phyloP scores from a whole-genome alignment of 2,113 vertebrate species.

The Ophthalmotilapia sp. region DNA sequence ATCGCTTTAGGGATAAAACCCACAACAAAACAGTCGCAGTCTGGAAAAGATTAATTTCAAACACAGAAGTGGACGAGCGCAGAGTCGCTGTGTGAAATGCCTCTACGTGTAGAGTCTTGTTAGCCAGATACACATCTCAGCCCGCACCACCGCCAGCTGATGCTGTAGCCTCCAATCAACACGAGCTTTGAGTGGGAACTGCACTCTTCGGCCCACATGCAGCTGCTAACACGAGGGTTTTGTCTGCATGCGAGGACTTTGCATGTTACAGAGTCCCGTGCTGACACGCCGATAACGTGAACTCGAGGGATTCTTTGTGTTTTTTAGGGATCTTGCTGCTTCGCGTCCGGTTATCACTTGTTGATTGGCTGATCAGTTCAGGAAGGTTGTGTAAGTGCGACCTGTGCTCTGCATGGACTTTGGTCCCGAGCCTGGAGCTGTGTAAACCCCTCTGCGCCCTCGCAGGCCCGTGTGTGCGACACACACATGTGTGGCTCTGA shows the following conservation, averaged over 20 bases:
- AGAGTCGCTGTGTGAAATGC: constrained; percentile 35
- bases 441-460: neutral
- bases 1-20: neutral
- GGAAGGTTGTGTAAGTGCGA: constrained; percentile 23
- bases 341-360: neutral
- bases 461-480: neutral
- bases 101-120: constrained; percentile 68
- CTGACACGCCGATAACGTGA: neutral
- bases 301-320: neutral
- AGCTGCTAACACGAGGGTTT: neutral
- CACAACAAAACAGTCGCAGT: neutral
- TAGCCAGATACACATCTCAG: constrained; percentile 33
- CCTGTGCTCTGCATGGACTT: constrained; percentile 25
- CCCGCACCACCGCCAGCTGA: neutral
- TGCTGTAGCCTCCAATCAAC: constrained; percentile 2
- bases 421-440: neutral
- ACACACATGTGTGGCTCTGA: constrained; percentile 80
- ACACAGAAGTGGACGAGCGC: neutral
- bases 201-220: neutral
- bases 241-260: neutral
- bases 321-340: neutral
- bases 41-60: neutral
- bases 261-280: neutral
- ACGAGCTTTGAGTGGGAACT: neutral
- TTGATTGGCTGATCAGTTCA: neutral